phyloP scores from a whole-genome alignment of 2,888 invertebrate genomes.

The Cheilosia urbana region DNA sequence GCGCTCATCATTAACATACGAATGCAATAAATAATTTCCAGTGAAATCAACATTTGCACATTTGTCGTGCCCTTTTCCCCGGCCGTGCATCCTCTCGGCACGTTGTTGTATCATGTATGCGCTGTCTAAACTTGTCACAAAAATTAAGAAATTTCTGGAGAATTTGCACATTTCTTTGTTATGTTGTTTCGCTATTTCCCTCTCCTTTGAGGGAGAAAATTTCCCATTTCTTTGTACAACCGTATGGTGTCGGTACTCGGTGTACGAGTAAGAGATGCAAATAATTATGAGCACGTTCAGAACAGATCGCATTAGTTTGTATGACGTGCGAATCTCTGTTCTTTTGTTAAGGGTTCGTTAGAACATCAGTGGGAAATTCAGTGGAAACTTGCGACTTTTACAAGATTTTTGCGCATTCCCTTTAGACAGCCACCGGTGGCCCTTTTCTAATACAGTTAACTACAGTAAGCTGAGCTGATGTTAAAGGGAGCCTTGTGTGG shows the following conservation, averaged over 20 bases:
- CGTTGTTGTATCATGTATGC: conserved; percentile 9
- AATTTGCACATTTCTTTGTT: conserved; percentile 51
- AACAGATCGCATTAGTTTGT: not conserved
- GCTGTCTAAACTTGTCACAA: conserved; percentile 56
- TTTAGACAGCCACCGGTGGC: too few relatives aligned
- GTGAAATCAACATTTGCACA: conserved; percentile 66
- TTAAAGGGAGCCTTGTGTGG: too few relatives aligned
- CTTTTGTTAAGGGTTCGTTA: too few relatives aligned
- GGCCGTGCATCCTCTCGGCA: not conserved
- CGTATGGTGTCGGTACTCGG: not conserved
- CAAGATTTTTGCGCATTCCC: too few relatives aligned
- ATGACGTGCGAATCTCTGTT: not conserved
- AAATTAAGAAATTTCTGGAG: conserved; percentile 62
- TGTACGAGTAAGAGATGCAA: conserved; percentile 2
- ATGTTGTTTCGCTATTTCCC: conserved; percentile 31
- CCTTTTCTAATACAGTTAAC: too few relatives aligned
- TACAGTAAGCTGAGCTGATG: too few relatives aligned
- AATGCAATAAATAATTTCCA: conserved; percentile 74
- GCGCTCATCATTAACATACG: conserved; percentile 73
- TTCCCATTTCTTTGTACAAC: not conserved
- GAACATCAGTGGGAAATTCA: too few relatives aligned
- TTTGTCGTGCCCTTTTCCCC: not conserved
- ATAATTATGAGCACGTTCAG: conserved; percentile 42
- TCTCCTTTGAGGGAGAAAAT: conserved; percentile 32
- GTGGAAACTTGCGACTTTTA: too few relatives aligned